Percentiles rank a stretch among this genome's conserved stretches.
Conservation (phyloP, 2,888 invertebrate genomes). For the Pharmacophagus antenor region DNA sequence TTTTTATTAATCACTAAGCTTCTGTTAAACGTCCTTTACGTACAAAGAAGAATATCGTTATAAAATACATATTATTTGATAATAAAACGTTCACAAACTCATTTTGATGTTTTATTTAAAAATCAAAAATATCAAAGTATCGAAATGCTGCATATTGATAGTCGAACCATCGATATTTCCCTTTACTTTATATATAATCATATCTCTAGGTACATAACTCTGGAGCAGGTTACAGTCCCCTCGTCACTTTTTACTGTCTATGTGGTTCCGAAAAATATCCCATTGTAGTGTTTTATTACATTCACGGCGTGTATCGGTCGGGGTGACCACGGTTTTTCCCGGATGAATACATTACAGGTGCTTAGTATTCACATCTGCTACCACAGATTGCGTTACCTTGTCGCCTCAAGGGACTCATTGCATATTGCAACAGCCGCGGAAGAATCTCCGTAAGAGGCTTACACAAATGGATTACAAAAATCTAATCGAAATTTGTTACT, state of each 20-base stretch:
- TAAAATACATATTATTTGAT: no score
- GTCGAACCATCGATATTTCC: no score
- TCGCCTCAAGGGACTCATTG: conserved; percentile 58
- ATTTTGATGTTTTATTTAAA: no score
- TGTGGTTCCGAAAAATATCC: conserved; percentile 10
- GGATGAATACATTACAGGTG: conserved; percentile 60
- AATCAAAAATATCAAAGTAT: no score
- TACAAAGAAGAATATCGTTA: no score
- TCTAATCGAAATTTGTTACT: no score
- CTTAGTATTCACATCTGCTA: conserved; percentile 60
- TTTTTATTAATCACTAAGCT: not conserved
- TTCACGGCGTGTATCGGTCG: conserved; percentile 42
- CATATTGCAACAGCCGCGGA: conserved; percentile 53
- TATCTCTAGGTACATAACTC: no score
- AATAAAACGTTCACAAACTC: no score
- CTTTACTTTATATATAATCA: no score
- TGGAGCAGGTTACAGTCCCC: not conserved
- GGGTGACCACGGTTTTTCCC: conserved; percentile 58
- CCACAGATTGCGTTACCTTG: conserved; percentile 70
- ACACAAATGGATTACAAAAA: not conserved
- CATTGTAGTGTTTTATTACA: conserved; percentile 43
- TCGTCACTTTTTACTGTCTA: not conserved
- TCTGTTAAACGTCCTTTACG: no score
- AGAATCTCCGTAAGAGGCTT: conserved; percentile 26
- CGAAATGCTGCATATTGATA: no score